A percentile compares a stretch with the other conserved stretches of the same genome.
phyloP scores from a whole-genome alignment of 1,140 invertebrate genomes.

The Leptinotarsa undecemlineata region DNA sequence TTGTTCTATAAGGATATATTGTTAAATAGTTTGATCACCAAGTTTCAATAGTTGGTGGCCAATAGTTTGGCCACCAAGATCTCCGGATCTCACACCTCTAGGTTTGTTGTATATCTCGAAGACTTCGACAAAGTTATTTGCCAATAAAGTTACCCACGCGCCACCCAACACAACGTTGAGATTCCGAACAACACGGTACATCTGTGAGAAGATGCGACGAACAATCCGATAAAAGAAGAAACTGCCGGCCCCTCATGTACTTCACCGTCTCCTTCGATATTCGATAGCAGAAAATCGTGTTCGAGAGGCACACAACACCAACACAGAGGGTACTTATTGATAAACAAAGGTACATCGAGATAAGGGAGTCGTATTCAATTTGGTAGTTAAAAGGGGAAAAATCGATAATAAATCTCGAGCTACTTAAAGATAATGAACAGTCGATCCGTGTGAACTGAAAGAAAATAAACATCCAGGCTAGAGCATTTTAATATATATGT shows the following conservation, averaged over 20 bases:
- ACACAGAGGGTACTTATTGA: conserved; percentile 13
- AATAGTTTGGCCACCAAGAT: too few species aligned
- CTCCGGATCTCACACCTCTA: too few species aligned
- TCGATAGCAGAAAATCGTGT: conserved; percentile 28
- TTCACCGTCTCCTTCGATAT: background rate
- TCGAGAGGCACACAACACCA: conserved; percentile 26
- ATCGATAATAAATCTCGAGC: conserved; percentile 46
- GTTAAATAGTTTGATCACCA: too few species aligned
- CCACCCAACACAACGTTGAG: too few species aligned
- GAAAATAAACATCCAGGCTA: conserved; percentile 51
- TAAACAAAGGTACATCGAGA: conserved; percentile 31
- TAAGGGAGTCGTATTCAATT: conserved; percentile 38
- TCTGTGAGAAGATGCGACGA: background rate
- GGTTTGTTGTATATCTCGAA: too few species aligned
- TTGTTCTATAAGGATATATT: too few species aligned
- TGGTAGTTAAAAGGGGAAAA: conserved; percentile 37
- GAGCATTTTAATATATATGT: conserved; percentile 52
- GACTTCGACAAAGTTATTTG: too few species aligned
- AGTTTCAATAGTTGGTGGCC: too few species aligned
- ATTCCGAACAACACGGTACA: background rate
- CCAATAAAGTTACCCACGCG: too few species aligned
- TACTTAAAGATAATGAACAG: conserved; percentile 41
- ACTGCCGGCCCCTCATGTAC: background rate
- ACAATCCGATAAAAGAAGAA: background rate
- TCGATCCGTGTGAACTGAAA: conserved; percentile 44